Evolutionary conservation across 1,140 invertebrate genomes (phyloP), one percentile per base, ranked within the genome.

Genomic region (Zaprionus nigranus): DNA sequence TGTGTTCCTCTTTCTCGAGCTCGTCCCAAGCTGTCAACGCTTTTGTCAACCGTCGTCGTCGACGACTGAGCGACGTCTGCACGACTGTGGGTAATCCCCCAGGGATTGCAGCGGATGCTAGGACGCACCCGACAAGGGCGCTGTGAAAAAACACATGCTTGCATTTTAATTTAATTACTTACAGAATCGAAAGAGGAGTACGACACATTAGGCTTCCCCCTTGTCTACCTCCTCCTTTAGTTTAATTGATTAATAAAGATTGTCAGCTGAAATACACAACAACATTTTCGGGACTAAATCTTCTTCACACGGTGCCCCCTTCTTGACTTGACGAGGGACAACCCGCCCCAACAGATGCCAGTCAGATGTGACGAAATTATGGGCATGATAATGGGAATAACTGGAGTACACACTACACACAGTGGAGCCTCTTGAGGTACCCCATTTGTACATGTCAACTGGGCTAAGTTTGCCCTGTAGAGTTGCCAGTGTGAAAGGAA

Each of bases 141-240:
- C 43, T 63, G 34, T 73, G 64, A 64, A 85, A 85, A 88, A 87
- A 88, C 84, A 88, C 84, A 88, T 88, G 84, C 85, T 88, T 67
- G 84, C 78, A 88, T 88, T 88, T 88, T 88, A 88, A 88, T 88
- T 88, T 88, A 90, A 88, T 88, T 88, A 88, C 84, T 88, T 90
- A 84, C 84, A 88, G 85, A 51, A 90, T 84, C 70, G 81, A 82
- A 75, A 81, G 70, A 58, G 80, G 72, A 75, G 68, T 24, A 40
- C 73, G 64, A 80, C 79, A 68, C 67, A 63, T 61, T 77, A 68
- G 74, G 40, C 38, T 78, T 67, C 71, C 74, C 70, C 4, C 51
- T 56, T 12, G 49, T 20, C 12, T n/a, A 5, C 53, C 53, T 56
- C 26, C 15, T 26, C 26, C 49, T 26, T 1, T 66, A 74, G 64